Evolutionary conservation across 1,140 invertebrate species (phyloP).

Genomic region (Bombus vancouverensis): DNA sequence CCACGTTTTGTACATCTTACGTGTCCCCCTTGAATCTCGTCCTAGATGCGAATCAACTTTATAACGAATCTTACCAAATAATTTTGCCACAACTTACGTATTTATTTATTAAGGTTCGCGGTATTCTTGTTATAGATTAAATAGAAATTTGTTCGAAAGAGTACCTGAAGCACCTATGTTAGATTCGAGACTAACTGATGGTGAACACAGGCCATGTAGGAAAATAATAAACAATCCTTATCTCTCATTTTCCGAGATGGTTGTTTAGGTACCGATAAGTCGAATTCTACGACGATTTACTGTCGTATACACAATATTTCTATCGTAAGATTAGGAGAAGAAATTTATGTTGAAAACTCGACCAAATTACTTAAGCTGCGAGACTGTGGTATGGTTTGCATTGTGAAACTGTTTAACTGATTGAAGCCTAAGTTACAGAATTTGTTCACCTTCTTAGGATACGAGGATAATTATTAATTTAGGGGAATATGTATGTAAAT

Average conservation of each 20-base stretch:
- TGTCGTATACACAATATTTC: slow-evolving; percentile 29
- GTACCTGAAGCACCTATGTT: slow-evolving; percentile 51
- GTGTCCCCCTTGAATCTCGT: background rate
- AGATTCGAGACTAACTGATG: slow-evolving; percentile 16
- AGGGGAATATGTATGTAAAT: background rate
- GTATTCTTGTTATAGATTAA: slow-evolving; percentile 22
- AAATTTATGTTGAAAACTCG: slow-evolving; percentile 49
- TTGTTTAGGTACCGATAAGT: slow-evolving; percentile 42
- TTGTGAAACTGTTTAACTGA: slow-evolving; percentile 41
- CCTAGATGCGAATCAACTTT: background rate
- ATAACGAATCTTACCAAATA: slow-evolving; percentile 1
- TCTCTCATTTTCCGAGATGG: slow-evolving; percentile 32
- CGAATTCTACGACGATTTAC: slow-evolving; percentile 17
- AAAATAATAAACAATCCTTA: slow-evolving; percentile 30
- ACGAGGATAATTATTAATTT: background rate
- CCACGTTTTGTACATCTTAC: background rate
- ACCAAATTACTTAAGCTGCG: slow-evolving; percentile 63
- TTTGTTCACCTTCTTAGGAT: background rate
- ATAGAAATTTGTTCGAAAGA: slow-evolving; percentile 37
- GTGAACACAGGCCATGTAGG: slow-evolving; percentile 32
- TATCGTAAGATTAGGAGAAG: slow-evolving; percentile 52
- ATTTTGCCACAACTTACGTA: slow-evolving; percentile 8
- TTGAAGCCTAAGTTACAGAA: slow-evolving; percentile 1
- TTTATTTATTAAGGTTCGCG: slow-evolving; percentile 42
- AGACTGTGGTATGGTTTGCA: slow-evolving; percentile 63